Base-by-base conservation (phyloP, 2,888 invertebrate species). In the Elysia crispata region DNA sequence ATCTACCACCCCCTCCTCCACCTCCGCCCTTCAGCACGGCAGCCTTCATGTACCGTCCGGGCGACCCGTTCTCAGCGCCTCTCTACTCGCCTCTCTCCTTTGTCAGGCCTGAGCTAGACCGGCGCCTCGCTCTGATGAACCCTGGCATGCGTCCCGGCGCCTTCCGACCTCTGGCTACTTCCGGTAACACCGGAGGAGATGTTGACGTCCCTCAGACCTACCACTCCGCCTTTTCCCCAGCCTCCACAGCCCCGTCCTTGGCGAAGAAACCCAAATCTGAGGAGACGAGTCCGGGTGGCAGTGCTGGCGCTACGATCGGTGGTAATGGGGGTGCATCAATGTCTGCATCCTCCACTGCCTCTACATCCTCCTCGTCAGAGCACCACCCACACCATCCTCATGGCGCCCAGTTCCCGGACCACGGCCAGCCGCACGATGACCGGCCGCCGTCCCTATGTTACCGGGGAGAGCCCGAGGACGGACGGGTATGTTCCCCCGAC, bases 191-290 rank as follows among this genome's bases (percentile, higher is more conserved):
- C 18, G 79, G 81, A 25, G 81, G 84, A 8, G 86, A 86, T n/a
- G 86, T 84, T 31, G 86, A 86, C 57, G 41, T 41, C 41, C 41
- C 41, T 11, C 41, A 41, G 41, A 85, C 83, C 3, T 89, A 88
- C 80, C 90, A 90, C 66, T 90, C 90, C 0, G 90, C 90, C 20
- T 90, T 90, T 82, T 86, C 87, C 20, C 90, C 90, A 11, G 86
- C 90, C 11, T 41, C 41, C 41, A 11, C 90, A 0, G 90, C 90
- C 20, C 90, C 90, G 82, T 86, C 87, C 20, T 89, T 90, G 8
- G 86, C 90, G 11, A 90, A 90, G 82, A 85, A 89, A 79, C 76
- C 84, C 8, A 89, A 89, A 80, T 81, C 85, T 28, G 87, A 87
- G 54, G 86, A 86, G 28, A 23, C 66, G 23, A 73, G 67, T 0